Conservation (phyloP, 2,113 vertebrate species). For the Gymnocephalus cernua region DNA sequence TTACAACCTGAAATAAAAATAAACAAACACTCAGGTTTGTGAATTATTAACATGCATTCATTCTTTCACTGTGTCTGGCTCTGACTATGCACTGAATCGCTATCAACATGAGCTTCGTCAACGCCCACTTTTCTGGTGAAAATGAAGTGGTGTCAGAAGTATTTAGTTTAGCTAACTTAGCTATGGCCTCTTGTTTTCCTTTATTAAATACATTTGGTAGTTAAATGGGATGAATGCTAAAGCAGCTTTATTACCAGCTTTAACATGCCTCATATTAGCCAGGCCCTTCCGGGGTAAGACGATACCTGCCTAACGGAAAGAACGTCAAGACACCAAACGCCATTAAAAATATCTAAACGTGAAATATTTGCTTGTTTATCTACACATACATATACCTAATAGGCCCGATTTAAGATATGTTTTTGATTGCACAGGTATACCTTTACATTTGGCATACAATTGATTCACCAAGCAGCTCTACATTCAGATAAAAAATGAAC, state of each 20-base stretch:
- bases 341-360: rapidly evolving
- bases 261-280: neutral
- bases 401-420: rapidly evolving
- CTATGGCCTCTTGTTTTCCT: neutral
- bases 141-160: neutral
- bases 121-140: neutral
- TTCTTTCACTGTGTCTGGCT: too few relatives aligned
- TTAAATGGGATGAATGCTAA: rapidly evolving
- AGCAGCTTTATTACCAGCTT: neutral
- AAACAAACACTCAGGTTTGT: slow-evolving; percentile 34
- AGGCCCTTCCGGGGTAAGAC: neutral
- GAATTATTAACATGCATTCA: neutral
- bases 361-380: rapidly evolving
- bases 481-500: neutral
- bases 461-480: neutral
- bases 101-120: neutral
- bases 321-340: neutral
- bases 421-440: rapidly evolving
- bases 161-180: neutral
- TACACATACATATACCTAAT: rapidly evolving
- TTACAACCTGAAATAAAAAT: neutral
- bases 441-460: neutral
- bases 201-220: rapidly evolving
- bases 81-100: neutral
- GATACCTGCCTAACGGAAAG: neutral